Conservation (phyloP, 2,113 vertebrate species). For the Ictalurus furcatus region DNA sequence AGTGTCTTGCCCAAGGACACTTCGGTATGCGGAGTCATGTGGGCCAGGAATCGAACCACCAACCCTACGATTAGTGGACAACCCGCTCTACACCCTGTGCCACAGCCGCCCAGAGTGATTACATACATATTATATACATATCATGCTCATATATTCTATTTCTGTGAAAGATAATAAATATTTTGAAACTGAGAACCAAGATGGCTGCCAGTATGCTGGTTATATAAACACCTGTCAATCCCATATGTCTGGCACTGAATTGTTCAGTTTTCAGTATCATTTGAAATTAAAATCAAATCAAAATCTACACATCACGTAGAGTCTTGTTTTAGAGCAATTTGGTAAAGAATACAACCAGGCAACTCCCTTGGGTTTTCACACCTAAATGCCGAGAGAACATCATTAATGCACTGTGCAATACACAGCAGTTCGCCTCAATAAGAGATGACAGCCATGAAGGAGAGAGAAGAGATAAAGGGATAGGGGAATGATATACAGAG, state of each 20-base stretch:
- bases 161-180: neutral
- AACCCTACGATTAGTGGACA: too few relatives aligned
- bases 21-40: too few relatives aligned
- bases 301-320: slow-evolving; percentile 15
- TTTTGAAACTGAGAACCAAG: neutral
- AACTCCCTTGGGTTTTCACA: slow-evolving; percentile 1
- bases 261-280: neutral
- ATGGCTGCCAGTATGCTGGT: neutral
- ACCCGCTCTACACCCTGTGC: too few relatives aligned
- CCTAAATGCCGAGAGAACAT: slow-evolving; percentile 30
- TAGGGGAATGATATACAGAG: neutral
- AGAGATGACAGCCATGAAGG: slow-evolving; percentile 29
- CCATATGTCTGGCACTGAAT: too few relatives aligned
- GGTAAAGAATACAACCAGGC: slow-evolving; percentile 29
- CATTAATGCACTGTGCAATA: slow-evolving; percentile 32
- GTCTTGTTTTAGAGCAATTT: slow-evolving; percentile 25
- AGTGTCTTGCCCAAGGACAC: too few relatives aligned
- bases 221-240: neutral
- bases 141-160: neutral
- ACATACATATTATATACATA: too few relatives aligned
- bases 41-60: too few relatives aligned
- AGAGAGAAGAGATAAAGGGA: slow-evolving; percentile 12
- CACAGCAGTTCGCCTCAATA: slow-evolving; percentile 27
- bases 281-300: slow-evolving; percentile 1
- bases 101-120: too few relatives aligned